Conservation (phyloP, 2,888 invertebrate genomes). For the Chymomyza amoena region DNA sequence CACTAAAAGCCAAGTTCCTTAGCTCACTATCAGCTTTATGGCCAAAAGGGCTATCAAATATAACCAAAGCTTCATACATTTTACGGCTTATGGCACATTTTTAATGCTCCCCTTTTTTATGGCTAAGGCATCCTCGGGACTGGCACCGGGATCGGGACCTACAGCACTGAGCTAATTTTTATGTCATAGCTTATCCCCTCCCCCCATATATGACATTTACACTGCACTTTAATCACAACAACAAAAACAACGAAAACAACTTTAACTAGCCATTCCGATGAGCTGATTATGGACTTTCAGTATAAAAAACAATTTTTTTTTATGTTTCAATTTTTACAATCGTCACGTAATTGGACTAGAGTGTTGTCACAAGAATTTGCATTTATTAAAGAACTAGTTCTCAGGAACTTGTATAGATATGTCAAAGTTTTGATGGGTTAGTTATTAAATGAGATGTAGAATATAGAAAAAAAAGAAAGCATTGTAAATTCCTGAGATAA, state of each 20-base stretch:
- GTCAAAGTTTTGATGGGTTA: neutral
- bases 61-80: slow-evolving; percentile 48
- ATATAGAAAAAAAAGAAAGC: no score
- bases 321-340: slow-evolving; percentile 43
- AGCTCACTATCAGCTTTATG: slow-evolving; percentile 53
- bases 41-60: slow-evolving; percentile 54
- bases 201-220: neutral
- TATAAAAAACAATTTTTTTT: slow-evolving; percentile 14
- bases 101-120: neutral
- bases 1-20: slow-evolving; percentile 44
- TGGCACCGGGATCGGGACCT: no score
- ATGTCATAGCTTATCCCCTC: neutral
- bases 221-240: neutral
- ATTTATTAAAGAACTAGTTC: neutral
- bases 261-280: slow-evolving; percentile 4
- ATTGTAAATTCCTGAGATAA: no score
- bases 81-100: slow-evolving; percentile 59
- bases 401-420: neutral
- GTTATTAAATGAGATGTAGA: no score
- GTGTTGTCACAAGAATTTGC: slow-evolving; percentile 1
- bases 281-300: slow-evolving; percentile 31
- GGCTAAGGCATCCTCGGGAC: neutral
- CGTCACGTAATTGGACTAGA: slow-evolving; percentile 24
- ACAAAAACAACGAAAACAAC: neutral
- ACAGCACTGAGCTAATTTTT: neutral